These are phyloP conservation scores for Tiliacea aurago DNA, from an alignment of 2,888 invertebrate genomes.

Conservation along the genomic window DNA sequence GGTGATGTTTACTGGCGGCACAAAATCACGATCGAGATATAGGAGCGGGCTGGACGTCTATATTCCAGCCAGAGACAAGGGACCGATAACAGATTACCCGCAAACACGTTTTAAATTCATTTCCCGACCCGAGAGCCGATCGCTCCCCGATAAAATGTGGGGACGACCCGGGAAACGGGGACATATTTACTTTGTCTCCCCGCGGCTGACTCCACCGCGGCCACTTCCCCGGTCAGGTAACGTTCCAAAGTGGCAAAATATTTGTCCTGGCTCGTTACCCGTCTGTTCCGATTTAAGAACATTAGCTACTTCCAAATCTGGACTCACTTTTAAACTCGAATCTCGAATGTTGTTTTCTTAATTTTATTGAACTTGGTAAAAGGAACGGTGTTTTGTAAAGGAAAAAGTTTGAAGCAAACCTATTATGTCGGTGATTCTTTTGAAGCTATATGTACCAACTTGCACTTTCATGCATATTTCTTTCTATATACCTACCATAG, in stretches of 20 bases:
- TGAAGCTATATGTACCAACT: conserved; percentile 40
- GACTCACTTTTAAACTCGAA: conserved; percentile 71
- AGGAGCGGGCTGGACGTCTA: conserved; percentile 85
- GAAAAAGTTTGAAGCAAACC: conserved; percentile 58
- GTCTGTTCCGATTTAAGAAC: conserved; percentile 86
- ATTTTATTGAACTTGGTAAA: conserved; percentile 52
- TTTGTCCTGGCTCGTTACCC: conserved; percentile 87
- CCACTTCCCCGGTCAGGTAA: conserved; percentile 89
- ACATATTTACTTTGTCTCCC: conserved; percentile 90
- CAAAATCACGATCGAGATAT: conserved; percentile 83
- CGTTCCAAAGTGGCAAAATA: conserved; percentile 89
- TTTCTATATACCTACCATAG: too few relatives aligned
- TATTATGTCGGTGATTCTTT: conserved; percentile 46
- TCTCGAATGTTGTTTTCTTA: conserved; percentile 62
- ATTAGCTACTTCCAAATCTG: conserved; percentile 82
- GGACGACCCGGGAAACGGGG: conserved; percentile 87
- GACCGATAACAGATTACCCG: conserved; percentile 91
- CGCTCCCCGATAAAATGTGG: conserved; percentile 90
- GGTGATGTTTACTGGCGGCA: conserved; percentile 68
- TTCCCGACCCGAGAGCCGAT: conserved; percentile 90
- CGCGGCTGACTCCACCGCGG: conserved; percentile 81
- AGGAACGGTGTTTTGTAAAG: conserved; percentile 43
- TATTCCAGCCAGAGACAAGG: conserved; percentile 89
- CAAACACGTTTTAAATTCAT: conserved; percentile 91
- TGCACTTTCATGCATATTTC: conserved; percentile 15